These are phyloP conservation scores for Gasteruption jaculator DNA, from an alignment of 2,888 invertebrate genomes.

Conservation along the genomic window DNA sequence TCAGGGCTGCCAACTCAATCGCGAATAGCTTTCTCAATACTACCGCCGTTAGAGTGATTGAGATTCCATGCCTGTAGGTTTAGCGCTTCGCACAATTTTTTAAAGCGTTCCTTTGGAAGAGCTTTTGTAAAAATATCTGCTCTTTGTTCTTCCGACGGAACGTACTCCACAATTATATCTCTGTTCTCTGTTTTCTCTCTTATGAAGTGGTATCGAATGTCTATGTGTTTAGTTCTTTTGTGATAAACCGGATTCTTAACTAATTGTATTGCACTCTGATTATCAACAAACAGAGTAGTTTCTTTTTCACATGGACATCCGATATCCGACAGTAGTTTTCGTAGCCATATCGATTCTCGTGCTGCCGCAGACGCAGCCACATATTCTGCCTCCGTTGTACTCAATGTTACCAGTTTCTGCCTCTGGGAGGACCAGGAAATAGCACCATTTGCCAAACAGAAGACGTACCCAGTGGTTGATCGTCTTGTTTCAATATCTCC, in stretches of 20 bases:
- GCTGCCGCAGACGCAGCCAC: slow-evolving; percentile 27
- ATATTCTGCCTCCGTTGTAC: slow-evolving; percentile 25
- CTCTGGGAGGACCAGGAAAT: slow-evolving; percentile 25
- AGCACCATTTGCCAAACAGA: slow-evolving; percentile 15
- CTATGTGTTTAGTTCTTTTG: slow-evolving; percentile 28
- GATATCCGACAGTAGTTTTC: slow-evolving; percentile 22
- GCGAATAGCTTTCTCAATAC: too few species aligned
- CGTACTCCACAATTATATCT: slow-evolving; percentile 17
- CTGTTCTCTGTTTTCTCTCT: slow-evolving; percentile 16
- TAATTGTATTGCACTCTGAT: slow-evolving; percentile 22
- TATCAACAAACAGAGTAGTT: slow-evolving; percentile 13
- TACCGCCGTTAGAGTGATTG: slow-evolving; percentile 19
- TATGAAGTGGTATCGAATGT: slow-evolving; percentile 20
- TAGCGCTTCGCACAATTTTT: slow-evolving; percentile 13
- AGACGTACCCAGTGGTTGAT: slow-evolving; percentile 26
- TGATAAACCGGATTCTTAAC: slow-evolving; percentile 22
- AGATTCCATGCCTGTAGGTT: slow-evolving; percentile 10
- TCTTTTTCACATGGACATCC: slow-evolving; percentile 8
- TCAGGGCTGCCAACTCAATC: too few species aligned
- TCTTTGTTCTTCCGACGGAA: slow-evolving; percentile 13
- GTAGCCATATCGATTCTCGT: slow-evolving; percentile 28
- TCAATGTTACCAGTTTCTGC: slow-evolving; percentile 18
- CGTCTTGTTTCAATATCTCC: slow-evolving; percentile 21
- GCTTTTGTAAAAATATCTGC: slow-evolving; percentile 26
- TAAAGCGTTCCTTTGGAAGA: slow-evolving; percentile 12